Evolutionary conservation across 1,140 invertebrate genomes (phyloP).

Genomic region (Spodoptera frugiperda): DNA sequence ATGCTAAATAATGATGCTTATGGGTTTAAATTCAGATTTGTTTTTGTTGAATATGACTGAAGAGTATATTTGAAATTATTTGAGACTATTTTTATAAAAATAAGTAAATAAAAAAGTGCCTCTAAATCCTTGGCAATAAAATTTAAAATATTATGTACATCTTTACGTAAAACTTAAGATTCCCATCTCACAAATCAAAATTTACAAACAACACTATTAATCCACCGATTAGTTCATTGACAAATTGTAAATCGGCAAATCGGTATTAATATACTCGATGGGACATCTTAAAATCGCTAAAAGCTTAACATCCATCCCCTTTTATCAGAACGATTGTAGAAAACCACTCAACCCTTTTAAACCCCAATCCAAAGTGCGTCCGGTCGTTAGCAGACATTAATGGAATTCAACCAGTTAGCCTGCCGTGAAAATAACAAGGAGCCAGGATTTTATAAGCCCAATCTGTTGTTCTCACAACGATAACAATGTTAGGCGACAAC

Average conservation of each 20-base stretch:
- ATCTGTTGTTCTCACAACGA: constrained; percentile 71
- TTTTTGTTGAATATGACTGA: no score
- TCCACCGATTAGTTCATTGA: constrained; percentile 32
- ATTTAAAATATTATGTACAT: no score
- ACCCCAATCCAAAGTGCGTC: constrained; percentile 84
- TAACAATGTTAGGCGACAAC: constrained; percentile 57
- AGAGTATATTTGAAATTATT: no score
- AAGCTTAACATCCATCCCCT: constrained; percentile 82
- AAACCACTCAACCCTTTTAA: constrained; percentile 86
- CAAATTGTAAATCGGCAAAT: constrained; percentile 48
- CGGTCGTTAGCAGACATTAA: constrained; percentile 85
- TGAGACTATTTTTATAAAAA: no score
- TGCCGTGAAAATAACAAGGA: constrained; percentile 83
- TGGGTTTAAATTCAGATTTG: not conserved
- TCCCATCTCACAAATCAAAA: no score
- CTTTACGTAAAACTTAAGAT: no score
- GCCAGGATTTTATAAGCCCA: constrained; percentile 71
- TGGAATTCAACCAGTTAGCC: constrained; percentile 80
- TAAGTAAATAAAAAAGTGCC: no score
- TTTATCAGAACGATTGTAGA: constrained; percentile 85
- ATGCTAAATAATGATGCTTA: not conserved
- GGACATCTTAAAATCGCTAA: constrained; percentile 82
- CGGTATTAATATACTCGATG: constrained; percentile 72
- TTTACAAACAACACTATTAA: not conserved
- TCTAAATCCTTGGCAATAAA: no score